These are phyloP conservation scores for Bombus difficillimus DNA, from an alignment of 1,140 invertebrate species.

Conservation along the genomic window DNA sequence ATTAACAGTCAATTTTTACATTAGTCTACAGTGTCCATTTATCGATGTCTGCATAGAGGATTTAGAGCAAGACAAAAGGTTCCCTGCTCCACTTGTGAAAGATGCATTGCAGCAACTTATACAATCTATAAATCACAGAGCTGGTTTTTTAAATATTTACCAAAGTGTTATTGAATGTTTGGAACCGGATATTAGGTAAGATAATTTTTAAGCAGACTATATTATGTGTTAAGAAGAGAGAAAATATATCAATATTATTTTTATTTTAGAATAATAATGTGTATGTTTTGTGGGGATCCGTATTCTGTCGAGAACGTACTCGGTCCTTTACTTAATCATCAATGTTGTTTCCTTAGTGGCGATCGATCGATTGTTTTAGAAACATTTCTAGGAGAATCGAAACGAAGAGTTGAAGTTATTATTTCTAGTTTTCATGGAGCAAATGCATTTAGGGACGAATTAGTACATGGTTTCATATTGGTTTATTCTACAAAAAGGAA, in stretches of 20 bases:
- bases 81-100: conserved; percentile 85
- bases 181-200: conserved; percentile 92
- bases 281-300: conserved; percentile 98
- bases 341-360: conserved; percentile 93
- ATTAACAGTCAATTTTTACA: conserved; percentile 29
- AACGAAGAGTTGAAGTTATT: conserved; percentile 95
- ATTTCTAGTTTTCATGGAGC: conserved; percentile 98
- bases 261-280: conserved; percentile 92
- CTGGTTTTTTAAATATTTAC: conserved; percentile 88
- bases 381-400: conserved; percentile 94
- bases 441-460: conserved; percentile 94
- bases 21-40: conserved; percentile 93
- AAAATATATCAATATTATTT: conserved; percentile 22
- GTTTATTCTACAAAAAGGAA: conserved; percentile 97
- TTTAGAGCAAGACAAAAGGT: conserved; percentile 84
- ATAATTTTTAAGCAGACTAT: conserved; percentile 21
- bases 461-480: conserved; percentile 97
- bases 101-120: conserved; percentile 90
- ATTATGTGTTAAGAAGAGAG: conserved; percentile 16
- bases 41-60: conserved; percentile 91
- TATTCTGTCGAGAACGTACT: conserved; percentile 95
- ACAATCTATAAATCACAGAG: conserved; percentile 88
- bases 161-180: conserved; percentile 90
- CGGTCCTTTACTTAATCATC: conserved; percentile 93
- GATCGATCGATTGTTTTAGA: conserved; percentile 95